Base-by-base conservation (phyloP, 1,140 invertebrate genomes). In the Araneus ventricosus region DNA sequence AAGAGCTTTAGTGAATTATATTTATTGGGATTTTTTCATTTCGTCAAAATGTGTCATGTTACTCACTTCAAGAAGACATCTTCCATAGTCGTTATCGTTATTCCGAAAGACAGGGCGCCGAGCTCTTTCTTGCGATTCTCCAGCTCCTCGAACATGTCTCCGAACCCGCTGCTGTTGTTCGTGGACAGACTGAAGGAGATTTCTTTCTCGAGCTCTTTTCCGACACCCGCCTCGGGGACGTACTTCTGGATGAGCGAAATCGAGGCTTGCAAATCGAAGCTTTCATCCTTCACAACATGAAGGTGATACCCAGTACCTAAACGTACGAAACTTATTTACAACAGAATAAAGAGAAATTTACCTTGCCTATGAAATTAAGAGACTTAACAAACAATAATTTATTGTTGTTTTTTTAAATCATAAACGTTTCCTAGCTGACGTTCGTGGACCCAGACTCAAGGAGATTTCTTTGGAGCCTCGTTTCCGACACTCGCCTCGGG, bases 81-180 rank as follows among this genome's bases (percentile, higher is more conserved):
- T 95, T 98, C 98, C 94, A 98, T 96, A 0, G 98, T 98, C 14
- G 97, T 97, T 2, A 97, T 96, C 0, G 97, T 97, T 1, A 98
- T 97, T 4, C 98, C 98, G 94, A 97, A 97, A 37, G 97, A 97
- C 27, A 96, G 95, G 75, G 98, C 97, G 0, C 97, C 97, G 4
- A 98, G 95, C 41, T 96, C 94, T 0, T 95, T 94, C 93, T 96
- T 96, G 17, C 96, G 95, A 0, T 94, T 92, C 94, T 98, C 97
- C 39, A 98, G 94, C 20, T 96, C 95, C 27, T 96, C 95, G 94
- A 98, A 97, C 75, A 98, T 95, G 79, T 95, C 95, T 4, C 96
- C 96, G 94, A 97, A 97, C 30, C 95, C 5, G 24, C n/a, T 39
- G 27, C 17, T 41, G 94, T 79, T 94, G 52, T 96, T 96, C 82